Conservation (phyloP, 1,140 invertebrate genomes). For the Phenacoccus solenopsis region DNA sequence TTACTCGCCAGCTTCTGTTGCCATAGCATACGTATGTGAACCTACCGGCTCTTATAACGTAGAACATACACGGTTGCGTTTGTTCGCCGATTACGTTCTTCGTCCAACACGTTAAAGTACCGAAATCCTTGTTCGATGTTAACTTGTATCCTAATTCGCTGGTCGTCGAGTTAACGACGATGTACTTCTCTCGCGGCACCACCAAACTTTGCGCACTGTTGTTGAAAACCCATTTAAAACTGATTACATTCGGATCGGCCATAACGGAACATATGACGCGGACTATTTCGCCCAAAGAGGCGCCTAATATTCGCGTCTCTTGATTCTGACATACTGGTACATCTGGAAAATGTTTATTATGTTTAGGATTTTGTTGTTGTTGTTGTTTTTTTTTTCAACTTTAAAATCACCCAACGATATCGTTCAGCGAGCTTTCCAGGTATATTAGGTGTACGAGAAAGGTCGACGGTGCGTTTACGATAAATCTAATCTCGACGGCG, state of each 20-base stretch:
- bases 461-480: no score
- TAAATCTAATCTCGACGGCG: not conserved
- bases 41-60: constrained; percentile 62
- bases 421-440: no score
- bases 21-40: no score
- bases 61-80: constrained; percentile 70
- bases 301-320: constrained; percentile 57
- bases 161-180: constrained; percentile 40
- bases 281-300: constrained; percentile 66
- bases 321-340: constrained; percentile 60
- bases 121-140: constrained; percentile 67
- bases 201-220: constrained; percentile 73
- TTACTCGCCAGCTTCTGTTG: no score
- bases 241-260: constrained; percentile 68
- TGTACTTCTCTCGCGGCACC: constrained; percentile 41
- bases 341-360: no score
- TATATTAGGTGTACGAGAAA: no score
- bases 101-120: constrained; percentile 66
- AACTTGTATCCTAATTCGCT: constrained; percentile 69
- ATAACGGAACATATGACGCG: constrained; percentile 70
- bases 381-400: no score
- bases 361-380: no score
- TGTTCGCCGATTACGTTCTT: constrained; percentile 70
- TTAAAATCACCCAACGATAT: no score
- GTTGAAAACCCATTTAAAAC: constrained; percentile 79